Conservation (phyloP, 2,113 vertebrate genomes). For the Erythrolamprus reginae region DNA sequence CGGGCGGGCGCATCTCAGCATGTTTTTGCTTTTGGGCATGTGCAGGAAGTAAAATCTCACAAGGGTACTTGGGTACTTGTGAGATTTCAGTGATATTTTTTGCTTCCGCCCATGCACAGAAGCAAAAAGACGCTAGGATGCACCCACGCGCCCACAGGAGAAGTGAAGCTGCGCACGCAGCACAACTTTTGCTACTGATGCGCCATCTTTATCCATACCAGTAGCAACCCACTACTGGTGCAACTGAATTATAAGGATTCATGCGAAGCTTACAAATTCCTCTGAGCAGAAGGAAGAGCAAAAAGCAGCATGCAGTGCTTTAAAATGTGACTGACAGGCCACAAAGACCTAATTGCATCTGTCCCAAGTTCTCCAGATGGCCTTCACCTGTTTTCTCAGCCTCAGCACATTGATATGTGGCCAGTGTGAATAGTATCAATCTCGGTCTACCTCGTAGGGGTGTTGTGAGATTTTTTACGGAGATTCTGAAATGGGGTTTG, state of each 20-base stretch:
- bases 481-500: not conserved
- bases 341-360: not conserved
- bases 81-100: no score
- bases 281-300: not conserved
- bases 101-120: no score
- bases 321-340: not conserved
- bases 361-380: not conserved
- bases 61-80: no score
- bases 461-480: not conserved
- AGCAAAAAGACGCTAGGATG: no score
- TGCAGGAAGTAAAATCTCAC: no score
- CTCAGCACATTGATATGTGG: not conserved
- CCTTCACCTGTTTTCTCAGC: not conserved
- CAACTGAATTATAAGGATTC: not conserved
- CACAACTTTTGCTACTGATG: no score
- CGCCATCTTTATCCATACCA: no score
- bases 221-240: no score
- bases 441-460: not conserved
- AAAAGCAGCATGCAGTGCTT: not conserved
- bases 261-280: not conserved
- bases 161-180: no score
- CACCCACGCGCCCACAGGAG: no score
- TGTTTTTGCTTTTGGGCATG: no score
- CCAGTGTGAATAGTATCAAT: not conserved
- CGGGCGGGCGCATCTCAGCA: no score